Evolutionary conservation across 92 coral and sea anemone genomes (phyloP).

Genomic region (Porites divaricata): DNA sequence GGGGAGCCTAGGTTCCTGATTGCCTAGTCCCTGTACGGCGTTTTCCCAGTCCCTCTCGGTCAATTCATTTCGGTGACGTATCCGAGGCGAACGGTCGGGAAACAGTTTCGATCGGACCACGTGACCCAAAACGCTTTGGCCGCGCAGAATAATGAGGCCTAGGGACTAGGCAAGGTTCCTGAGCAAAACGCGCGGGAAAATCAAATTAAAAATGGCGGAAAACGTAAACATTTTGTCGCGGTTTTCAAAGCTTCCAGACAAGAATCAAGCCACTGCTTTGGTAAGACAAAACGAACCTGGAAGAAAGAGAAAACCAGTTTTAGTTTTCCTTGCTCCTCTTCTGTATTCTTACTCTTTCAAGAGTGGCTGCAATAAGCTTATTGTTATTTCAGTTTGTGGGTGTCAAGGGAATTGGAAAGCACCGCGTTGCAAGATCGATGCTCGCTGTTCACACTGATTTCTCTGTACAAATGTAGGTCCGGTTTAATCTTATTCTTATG

Average conservation of each 20-base stretch:
- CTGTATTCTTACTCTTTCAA: neutral
- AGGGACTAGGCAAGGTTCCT: no score
- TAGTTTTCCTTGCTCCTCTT: neutral
- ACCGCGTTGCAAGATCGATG: constrained; percentile 69
- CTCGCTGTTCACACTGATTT: constrained; percentile 53
- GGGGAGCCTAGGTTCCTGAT: no score
- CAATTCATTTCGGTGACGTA: no score
- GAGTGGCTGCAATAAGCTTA: neutral
- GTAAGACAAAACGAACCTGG: constrained; percentile 44
- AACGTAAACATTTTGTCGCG: constrained; percentile 64
- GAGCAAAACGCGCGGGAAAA: constrained; percentile 52
- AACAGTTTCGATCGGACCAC: no score
- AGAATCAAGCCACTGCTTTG: constrained; percentile 80
- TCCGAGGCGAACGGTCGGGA: no score
- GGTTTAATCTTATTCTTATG: neutral
- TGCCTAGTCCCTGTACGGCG: no score
- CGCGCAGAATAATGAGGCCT: no score
- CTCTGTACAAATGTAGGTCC: constrained; percentile 81
- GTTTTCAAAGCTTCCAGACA: constrained; percentile 79
- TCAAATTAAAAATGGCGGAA: constrained; percentile 74
- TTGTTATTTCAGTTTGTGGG: constrained; percentile 80
- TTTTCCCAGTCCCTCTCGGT: no score
- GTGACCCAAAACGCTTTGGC: no score
- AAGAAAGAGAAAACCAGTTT: neutral
- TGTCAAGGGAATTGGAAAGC: constrained; percentile 84